These are phyloP conservation scores for Synaphobranchus kaupii DNA, from an alignment of 2,797 vertebrate species.

Conservation along the genomic window DNA sequence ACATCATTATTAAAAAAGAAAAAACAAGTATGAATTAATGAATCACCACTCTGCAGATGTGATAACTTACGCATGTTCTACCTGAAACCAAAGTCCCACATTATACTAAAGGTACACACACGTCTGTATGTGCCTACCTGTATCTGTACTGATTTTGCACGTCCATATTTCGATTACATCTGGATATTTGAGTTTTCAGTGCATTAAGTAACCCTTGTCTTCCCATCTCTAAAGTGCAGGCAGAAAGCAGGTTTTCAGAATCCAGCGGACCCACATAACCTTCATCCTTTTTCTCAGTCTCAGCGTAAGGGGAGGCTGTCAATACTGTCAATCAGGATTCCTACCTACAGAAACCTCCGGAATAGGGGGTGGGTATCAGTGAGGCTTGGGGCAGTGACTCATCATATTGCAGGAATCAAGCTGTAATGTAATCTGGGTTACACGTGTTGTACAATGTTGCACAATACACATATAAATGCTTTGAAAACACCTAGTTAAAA, in stretches of 20 bases:
- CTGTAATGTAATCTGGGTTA: too few relatives aligned
- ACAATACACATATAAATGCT: too few relatives aligned
- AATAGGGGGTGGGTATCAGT: background rate
- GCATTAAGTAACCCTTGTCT: background rate
- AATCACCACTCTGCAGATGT: too few relatives aligned
- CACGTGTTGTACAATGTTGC: too few relatives aligned
- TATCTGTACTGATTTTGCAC: background rate
- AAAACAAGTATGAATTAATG: too few relatives aligned
- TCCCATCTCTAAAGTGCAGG: background rate
- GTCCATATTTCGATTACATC: background rate
- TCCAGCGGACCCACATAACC: background rate
- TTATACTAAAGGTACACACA: background rate
- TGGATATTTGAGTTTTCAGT: background rate
- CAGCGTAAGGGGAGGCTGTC: background rate
- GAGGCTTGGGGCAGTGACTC: background rate
- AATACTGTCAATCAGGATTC: background rate
- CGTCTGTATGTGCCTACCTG: background rate
- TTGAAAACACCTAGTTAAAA: too few relatives aligned
- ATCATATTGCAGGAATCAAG: background rate
- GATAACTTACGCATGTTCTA: too few relatives aligned
- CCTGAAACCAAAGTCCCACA: too few relatives aligned
- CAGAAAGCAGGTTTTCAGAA: background rate
- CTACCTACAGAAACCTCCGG: background rate
- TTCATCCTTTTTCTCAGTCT: background rate
- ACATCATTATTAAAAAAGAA: too few relatives aligned